These are phyloP conservation scores for Saccostrea glomerata DNA, from an alignment of 1,140 invertebrate species.

Conservation along the genomic window DNA sequence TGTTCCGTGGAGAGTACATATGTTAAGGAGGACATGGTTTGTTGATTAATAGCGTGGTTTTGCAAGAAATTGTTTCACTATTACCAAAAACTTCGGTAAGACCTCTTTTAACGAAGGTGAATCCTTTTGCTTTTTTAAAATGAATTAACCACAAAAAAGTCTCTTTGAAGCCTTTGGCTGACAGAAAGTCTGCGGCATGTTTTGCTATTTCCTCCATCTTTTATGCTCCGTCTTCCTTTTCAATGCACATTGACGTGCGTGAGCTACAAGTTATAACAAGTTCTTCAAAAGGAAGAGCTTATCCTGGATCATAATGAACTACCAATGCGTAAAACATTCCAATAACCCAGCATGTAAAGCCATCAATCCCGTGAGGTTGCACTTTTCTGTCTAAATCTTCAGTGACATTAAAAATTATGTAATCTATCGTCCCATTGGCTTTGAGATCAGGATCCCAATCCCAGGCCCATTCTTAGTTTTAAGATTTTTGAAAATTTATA, in stretches of 20 bases:
- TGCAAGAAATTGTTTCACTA: not conserved
- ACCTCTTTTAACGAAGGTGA: not conserved
- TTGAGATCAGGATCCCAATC: not conserved
- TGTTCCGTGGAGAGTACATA: too few relatives aligned
- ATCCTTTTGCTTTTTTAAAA: not conserved
- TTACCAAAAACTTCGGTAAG: not conserved
- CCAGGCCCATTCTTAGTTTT: not conserved
- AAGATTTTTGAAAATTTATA: not conserved
- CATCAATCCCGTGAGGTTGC: not conserved
- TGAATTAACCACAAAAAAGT: not conserved
- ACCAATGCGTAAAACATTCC: not conserved
- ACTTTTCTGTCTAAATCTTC: not conserved
- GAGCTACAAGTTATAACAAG: not conserved
- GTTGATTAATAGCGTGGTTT: not conserved
- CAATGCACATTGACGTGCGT: not conserved
- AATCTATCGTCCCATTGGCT: not conserved
- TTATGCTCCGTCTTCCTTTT: not conserved
- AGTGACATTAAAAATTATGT: not conserved
- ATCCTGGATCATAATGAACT: not conserved
- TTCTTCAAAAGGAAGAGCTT: not conserved
- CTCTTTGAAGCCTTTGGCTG: constrained; percentile 13
- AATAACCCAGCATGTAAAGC: not conserved
- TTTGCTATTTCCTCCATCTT: not conserved
- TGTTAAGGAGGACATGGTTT: too few relatives aligned
- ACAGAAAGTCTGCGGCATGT: not conserved